Percentiles rank a stretch among this genome's conserved stretches.
Conservation (phyloP, 2,888 invertebrate species). For the Hirtodrosophila alboralis region DNA sequence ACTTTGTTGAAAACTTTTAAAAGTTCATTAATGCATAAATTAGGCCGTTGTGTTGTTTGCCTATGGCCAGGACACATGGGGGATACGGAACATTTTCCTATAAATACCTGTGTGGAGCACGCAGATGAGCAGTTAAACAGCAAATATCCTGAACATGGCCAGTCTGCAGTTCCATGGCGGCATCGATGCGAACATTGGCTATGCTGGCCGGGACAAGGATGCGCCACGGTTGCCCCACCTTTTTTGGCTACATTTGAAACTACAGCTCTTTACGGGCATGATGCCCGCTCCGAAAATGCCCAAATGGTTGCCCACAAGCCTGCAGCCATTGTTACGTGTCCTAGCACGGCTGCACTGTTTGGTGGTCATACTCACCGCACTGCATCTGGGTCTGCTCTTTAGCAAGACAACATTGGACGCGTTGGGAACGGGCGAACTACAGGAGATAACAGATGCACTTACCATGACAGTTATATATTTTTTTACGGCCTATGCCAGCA, state of each 20-base stretch:
- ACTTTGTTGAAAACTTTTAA: conserved; percentile 67
- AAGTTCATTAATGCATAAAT: conserved; percentile 77
- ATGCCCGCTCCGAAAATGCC: conserved; percentile 52
- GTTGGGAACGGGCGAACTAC: conserved; percentile 65
- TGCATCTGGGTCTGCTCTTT: conserved; percentile 71
- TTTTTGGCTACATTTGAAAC: conserved; percentile 57
- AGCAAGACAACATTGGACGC: conserved; percentile 67
- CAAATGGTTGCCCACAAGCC: conserved; percentile 33
- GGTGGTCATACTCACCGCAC: conserved; percentile 45
- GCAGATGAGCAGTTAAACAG: conserved; percentile 33
- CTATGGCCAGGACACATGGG: neutral
- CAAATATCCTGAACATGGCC: conserved; percentile 51
- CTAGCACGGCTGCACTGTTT: conserved; percentile 31
- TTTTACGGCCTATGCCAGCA: conserved; percentile 68
- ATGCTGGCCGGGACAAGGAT: conserved; percentile 52
- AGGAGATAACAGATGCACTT: conserved; percentile 77
- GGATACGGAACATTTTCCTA: conserved; percentile 6
- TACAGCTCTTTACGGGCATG: conserved; percentile 62
- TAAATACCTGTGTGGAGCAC: conserved; percentile 53
- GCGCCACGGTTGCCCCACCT: conserved; percentile 46
- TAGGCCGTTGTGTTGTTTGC: conserved; percentile 25
- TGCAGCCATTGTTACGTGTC: conserved; percentile 12
- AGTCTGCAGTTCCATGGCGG: conserved; percentile 60
- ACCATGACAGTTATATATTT: conserved; percentile 78
- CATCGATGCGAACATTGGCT: conserved; percentile 40